A percentile compares a stretch with the other conserved stretches of the same genome.
phyloP scores from a whole-genome alignment of 2,888 invertebrate genomes.

The Agrotis puta region DNA sequence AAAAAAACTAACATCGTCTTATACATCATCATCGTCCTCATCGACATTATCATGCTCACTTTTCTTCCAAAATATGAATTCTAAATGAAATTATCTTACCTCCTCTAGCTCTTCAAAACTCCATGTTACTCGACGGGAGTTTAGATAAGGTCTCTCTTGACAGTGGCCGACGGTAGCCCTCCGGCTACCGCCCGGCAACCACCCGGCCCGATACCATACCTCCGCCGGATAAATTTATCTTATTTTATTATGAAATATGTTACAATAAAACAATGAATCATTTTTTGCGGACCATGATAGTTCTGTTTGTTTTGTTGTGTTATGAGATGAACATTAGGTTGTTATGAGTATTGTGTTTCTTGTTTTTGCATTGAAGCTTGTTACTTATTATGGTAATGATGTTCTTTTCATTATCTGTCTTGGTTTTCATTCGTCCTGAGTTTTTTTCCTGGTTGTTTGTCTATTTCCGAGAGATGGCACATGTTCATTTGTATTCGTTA shows the following conservation, averaged over 20 bases:
- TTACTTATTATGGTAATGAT: neutral
- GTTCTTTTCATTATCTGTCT: neutral
- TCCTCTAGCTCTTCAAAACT: slow-evolving; percentile 19
- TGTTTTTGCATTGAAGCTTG: neutral
- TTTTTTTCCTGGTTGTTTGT: neutral
- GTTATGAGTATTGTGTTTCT: neutral
- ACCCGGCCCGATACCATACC: slow-evolving; percentile 38
- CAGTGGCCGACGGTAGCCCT: slow-evolving; percentile 62
- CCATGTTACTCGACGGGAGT: slow-evolving; percentile 30
- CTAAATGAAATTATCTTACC: neutral
- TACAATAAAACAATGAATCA: slow-evolving; percentile 46
- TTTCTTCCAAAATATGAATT: neutral
- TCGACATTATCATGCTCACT: neutral
- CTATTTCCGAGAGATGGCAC: neutral
- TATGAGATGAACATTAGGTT: slow-evolving; percentile 22
- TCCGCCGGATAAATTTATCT: slow-evolving; percentile 59
- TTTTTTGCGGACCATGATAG: slow-evolving; percentile 44
- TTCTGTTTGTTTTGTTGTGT: slow-evolving; percentile 21
- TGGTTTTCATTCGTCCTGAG: neutral
- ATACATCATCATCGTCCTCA: too few species aligned
- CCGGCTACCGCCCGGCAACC: slow-evolving; percentile 44
- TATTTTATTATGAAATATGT: slow-evolving; percentile 58
- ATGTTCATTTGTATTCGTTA: too few species aligned
- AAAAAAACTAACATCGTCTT: too few species aligned
- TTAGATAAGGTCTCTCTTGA: slow-evolving; percentile 69